Base-by-base conservation (phyloP, 2,797 vertebrate genomes). In the Artibeus lituratus region DNA sequence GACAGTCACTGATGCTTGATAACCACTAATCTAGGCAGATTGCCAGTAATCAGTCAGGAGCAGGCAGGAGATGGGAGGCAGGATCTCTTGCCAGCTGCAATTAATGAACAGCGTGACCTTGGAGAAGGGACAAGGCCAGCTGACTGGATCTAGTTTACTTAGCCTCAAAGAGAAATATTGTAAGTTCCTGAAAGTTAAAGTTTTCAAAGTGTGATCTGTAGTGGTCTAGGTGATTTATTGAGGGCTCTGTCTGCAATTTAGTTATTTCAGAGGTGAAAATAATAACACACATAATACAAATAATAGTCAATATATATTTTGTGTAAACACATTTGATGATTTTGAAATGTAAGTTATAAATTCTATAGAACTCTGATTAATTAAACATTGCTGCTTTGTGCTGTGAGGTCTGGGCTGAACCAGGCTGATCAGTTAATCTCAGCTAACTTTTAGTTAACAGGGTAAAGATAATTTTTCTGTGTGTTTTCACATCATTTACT, bases 401-500 rank as follows among this genome's bases (percentile, higher is more conserved):
- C 57, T 76, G 6, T 19, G 15, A 74, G 51, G 21, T 73, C 42
- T 26, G 32, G n/a, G 24, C 10, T 14, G 2, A 51, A 74, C 21
- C 37, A 78, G 14, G 22, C 7, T 39, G 1, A 42, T 21, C 18
- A 14, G 10, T 35, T 86, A 67, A 74, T 69, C 37, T 65, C 32
- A 72, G 70, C 29, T 93, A 51, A 83, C 42, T 57, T 92, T 74
- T 49, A 29, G 49, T 81, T 78, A 87, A 80, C 44, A 62, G 65
- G 42, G 80, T 84, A 8, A 24, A 67, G 80, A 59, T 62, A 29
- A 14, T 82, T 91, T 91, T 44, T 37, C n/a, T 83, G 67, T n/a
- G 26, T 29, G 21, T 70, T 94, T 96, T 84, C 70, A 87, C 42
- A n/a, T 80, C 55, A 80, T 92, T 92, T 67, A 70, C 76, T 78